Evolutionary conservation across 2,888 invertebrate genomes (phyloP).

Genomic region (Euplexia lucipara): DNA sequence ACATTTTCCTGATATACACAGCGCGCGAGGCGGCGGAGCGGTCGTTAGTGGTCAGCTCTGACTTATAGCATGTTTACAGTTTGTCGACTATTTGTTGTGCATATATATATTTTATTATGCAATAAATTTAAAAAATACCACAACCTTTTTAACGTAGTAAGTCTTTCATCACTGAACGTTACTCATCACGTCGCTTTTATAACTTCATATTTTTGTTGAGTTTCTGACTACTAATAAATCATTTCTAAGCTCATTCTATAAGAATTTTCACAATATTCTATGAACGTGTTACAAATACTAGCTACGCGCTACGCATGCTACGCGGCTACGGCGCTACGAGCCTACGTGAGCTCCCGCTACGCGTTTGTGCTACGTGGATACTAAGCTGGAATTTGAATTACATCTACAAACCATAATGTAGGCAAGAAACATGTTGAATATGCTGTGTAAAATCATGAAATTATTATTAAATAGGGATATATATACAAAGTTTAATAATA

Average conservation of each 20-base stretch:
- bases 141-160: background rate
- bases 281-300: slow-evolving; percentile 8
- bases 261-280: background rate
- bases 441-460: background rate
- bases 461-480: background rate
- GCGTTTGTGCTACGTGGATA: background rate
- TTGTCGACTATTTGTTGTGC: slow-evolving; percentile 9
- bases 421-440: background rate
- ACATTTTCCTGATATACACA: background rate
- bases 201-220: background rate
- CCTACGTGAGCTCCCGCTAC: background rate
- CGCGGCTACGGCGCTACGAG: slow-evolving; percentile 11
- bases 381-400: slow-evolving; percentile 1
- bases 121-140: slow-evolving; percentile 21
- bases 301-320: slow-evolving; percentile 15
- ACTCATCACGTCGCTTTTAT: background rate
- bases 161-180: background rate
- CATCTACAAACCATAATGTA: background rate
- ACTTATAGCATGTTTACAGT: slow-evolving; percentile 27
- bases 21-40: slow-evolving; percentile 3
- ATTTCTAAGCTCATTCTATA: background rate
- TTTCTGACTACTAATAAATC: background rate
- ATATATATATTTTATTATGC: slow-evolving; percentile 10
- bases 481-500: background rate
- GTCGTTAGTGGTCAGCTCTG: slow-evolving; percentile 29